Conservation (phyloP, 2,797 vertebrate genomes). For the Pipistrellus pipistrellus region DNA sequence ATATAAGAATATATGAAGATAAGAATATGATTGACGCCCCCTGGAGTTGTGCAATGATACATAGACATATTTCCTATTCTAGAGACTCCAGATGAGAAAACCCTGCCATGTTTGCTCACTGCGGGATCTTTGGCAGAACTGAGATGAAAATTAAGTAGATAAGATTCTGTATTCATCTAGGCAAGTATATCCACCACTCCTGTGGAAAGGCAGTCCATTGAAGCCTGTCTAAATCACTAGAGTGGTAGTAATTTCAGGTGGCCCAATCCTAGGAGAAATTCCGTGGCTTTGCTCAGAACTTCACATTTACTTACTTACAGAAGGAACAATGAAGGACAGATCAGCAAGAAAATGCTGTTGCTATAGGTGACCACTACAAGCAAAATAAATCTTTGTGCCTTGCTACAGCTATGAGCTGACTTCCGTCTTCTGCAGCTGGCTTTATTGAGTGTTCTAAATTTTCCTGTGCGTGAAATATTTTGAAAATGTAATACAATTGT, state of each 20-base stretch:
- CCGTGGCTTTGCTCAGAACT: background rate
- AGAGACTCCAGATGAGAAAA: background rate
- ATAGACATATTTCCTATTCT: background rate
- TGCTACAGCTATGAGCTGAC: background rate
- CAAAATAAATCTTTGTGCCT: background rate
- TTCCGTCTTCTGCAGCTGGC: conserved; percentile 58
- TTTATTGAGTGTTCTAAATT: conserved; percentile 57
- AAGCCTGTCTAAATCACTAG: background rate
- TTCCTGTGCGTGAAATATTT: conserved; percentile 53
- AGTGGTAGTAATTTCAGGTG: background rate
- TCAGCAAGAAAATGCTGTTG: conserved; percentile 2
- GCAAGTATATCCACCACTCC: background rate
- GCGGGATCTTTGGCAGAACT: background rate
- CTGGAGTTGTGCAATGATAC: background rate
- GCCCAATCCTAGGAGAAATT: background rate
- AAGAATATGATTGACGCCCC: background rate
- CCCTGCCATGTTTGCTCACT: background rate
- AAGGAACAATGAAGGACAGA: background rate
- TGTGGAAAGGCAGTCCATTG: background rate
- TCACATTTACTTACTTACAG: conserved; percentile 49
- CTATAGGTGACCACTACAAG: conserved; percentile 24
- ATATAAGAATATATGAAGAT: background rate
- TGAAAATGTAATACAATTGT: conserved; percentile 69
- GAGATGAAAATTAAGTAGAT: background rate
- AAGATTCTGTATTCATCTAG: background rate